A percentile compares a stretch with the other conserved stretches of the same genome.
Conservation (phyloP, 2,888 invertebrate genomes). For the Argyresthia albistria region DNA sequence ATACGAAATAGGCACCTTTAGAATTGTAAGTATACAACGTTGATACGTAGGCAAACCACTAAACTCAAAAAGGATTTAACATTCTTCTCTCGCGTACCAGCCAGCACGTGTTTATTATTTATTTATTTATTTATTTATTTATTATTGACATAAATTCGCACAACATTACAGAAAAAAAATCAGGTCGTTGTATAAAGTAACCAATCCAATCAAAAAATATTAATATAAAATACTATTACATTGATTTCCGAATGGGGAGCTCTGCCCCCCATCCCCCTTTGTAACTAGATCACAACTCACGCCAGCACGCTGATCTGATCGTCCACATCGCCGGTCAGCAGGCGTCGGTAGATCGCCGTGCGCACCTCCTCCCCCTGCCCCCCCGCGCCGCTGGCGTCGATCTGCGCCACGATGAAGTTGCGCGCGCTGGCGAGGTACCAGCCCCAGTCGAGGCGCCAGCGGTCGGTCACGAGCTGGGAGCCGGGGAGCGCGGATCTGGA, state of each 20-base stretch:
- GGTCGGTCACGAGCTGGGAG: slow-evolving; percentile 86
- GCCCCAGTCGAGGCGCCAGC: slow-evolving; percentile 86
- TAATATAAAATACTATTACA: too few relatives aligned
- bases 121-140: too few relatives aligned
- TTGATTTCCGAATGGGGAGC: too few relatives aligned
- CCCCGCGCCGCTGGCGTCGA: slow-evolving; percentile 91
- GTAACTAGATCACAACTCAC: slow-evolving; percentile 42
- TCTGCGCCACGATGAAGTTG: slow-evolving; percentile 88
- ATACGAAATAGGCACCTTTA: not conserved
- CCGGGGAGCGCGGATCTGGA: slow-evolving; percentile 75
- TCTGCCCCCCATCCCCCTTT: not conserved
- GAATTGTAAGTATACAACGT: too few relatives aligned
- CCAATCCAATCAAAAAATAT: too few relatives aligned
- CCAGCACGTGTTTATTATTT: too few relatives aligned
- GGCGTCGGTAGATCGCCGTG: slow-evolving; percentile 80
- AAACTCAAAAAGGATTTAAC: too few relatives aligned
- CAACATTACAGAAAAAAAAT: too few relatives aligned
- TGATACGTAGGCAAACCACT: too few relatives aligned
- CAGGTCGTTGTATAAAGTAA: too few relatives aligned
- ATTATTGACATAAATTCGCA: too few relatives aligned
- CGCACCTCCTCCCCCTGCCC: slow-evolving; percentile 81
- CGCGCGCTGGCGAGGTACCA: slow-evolving; percentile 87
- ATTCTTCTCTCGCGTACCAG: too few relatives aligned
- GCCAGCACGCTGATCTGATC: slow-evolving; percentile 81
- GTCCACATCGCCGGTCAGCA: slow-evolving; percentile 82